A percentile compares a stretch with the other conserved stretches of the same genome.
Evolutionary conservation across 1,140 invertebrate species (phyloP).

Genomic region (Nomia melanderi): DNA sequence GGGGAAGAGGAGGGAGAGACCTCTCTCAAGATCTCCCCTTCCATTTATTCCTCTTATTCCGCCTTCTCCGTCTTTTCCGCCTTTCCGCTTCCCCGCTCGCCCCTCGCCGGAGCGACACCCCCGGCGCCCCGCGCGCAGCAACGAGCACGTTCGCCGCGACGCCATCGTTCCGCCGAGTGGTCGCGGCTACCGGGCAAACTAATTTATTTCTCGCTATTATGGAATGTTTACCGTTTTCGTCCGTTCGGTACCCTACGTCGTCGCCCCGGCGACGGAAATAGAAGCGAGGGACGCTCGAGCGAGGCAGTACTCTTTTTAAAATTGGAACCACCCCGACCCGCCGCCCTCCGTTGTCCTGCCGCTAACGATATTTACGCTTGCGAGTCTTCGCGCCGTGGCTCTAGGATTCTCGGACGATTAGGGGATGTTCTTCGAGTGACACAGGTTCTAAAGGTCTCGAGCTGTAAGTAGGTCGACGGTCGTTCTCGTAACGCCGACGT

Average conservation of each 20-base stretch:
- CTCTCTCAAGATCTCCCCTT: conserved; percentile 54
- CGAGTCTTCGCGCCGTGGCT: too few relatives aligned
- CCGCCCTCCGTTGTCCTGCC: not conserved
- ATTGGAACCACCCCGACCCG: not conserved
- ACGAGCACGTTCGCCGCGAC: conserved; percentile 22
- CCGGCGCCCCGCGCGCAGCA: not conserved
- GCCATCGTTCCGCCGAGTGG: conserved; percentile 38
- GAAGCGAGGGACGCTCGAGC: not conserved
- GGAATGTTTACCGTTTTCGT: not conserved
- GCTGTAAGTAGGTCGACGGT: conserved; percentile 31
- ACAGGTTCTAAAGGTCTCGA: too few relatives aligned
- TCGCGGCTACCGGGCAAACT: conserved; percentile 37
- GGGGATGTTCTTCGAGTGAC: too few relatives aligned
- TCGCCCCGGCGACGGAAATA: not conserved
- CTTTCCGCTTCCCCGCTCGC: not conserved
- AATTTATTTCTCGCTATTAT: conserved; percentile 38
- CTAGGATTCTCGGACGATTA: too few relatives aligned
- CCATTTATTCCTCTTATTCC: conserved; percentile 61
- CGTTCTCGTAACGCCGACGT: conserved; percentile 9
- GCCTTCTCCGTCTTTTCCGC: conserved; percentile 34
- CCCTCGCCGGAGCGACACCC: too few relatives aligned
- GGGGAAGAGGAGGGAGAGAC: conserved; percentile 57
- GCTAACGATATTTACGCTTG: too few relatives aligned
- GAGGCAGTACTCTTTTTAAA: not conserved
- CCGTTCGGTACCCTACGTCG: not conserved